Evolutionary conservation across 2,113 vertebrate species (phyloP).

Genomic region (Syrrhaptes paradoxus): DNA sequence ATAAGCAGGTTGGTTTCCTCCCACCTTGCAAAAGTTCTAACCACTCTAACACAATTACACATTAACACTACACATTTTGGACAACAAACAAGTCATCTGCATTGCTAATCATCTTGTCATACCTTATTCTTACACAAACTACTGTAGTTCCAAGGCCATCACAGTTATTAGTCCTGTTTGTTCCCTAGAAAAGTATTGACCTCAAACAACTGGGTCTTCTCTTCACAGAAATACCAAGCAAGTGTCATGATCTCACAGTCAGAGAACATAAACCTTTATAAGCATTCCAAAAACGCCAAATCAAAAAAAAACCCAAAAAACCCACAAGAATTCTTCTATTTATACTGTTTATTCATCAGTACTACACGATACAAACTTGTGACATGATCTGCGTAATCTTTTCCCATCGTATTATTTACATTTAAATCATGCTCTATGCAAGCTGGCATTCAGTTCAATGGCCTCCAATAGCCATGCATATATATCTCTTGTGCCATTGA

Average conservation of each 20-base stretch:
- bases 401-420: neutral
- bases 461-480: neutral
- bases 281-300: neutral
- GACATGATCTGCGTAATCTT: neutral
- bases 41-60: neutral
- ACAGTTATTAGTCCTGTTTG: neutral
- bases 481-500: neutral
- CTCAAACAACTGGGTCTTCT: neutral
- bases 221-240: neutral
- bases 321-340: neutral
- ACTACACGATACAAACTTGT: neutral
- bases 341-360: neutral
- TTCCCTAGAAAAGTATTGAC: neutral
- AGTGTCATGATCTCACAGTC: neutral
- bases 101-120: neutral
- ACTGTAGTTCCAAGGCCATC: neutral
- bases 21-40: neutral
- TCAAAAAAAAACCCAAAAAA: accelerated
- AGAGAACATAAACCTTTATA: neutral
- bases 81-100: neutral
- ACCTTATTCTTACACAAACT: neutral
- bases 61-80: neutral
- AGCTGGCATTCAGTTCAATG: neutral
- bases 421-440: slow-evolving; percentile 32
- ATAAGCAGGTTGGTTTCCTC: neutral